A percentile compares a stretch with the other conserved stretches of the same genome.
Conservation (phyloP, 2,797 vertebrate species). For the Furcifer pardalis region DNA sequence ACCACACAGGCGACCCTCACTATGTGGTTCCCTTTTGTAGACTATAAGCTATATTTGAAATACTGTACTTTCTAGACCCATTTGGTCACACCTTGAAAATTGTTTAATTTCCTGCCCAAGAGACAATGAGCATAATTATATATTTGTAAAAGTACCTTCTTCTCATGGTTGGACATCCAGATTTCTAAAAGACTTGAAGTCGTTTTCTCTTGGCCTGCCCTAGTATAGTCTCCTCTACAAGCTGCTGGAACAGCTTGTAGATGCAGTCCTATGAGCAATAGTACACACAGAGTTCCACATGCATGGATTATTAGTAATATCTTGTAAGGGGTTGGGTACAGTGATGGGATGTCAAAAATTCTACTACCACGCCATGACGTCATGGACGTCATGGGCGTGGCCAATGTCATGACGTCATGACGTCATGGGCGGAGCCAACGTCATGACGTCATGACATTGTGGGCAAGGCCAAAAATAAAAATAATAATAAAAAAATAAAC, state of each 20-base stretch:
- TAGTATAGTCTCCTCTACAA: background rate
- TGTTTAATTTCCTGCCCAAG: constrained; percentile 11
- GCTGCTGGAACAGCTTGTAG: background rate
- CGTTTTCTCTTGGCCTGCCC: background rate
- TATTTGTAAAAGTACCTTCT: background rate
- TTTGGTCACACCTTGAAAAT: constrained; percentile 12
- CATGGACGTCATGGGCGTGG: too few relatives aligned
- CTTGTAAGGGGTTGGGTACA: too few relatives aligned
- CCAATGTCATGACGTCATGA: too few relatives aligned
- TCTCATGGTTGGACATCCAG: background rate
- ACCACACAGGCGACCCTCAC: background rate
- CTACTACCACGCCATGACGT: too few relatives aligned
- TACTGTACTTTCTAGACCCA: constrained; percentile 11
- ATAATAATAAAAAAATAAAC: too few relatives aligned
- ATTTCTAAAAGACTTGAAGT: background rate
- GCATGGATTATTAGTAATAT: too few relatives aligned
- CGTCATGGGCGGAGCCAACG: too few relatives aligned
- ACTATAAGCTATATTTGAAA: constrained; percentile 5
- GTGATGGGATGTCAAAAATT: too few relatives aligned
- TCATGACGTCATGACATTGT: too few relatives aligned
- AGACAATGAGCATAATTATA: constrained; percentile 10
- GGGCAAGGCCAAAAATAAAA: too few relatives aligned
- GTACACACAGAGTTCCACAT: background rate
- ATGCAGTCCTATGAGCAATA: background rate
- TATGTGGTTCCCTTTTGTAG: background rate